Percentiles rank a stretch among this genome's conserved stretches.
These are phyloP conservation scores for Amitus sp. DNA, from an alignment of 2,888 invertebrate genomes.

Conservation along the genomic window DNA sequence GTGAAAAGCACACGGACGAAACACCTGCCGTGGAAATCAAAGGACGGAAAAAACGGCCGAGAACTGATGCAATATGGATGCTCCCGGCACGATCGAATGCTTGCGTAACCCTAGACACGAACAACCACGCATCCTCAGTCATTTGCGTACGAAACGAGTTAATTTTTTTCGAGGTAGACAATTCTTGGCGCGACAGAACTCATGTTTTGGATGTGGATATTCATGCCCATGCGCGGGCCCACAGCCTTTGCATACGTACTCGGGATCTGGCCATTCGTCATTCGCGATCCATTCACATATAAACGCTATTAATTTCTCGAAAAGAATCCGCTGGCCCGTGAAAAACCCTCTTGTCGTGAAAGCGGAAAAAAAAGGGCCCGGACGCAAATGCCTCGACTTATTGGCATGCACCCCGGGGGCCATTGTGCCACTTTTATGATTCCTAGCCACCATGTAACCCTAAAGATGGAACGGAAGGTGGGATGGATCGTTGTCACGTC, in stretches of 20 bases:
- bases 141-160: slow-evolving; percentile 31
- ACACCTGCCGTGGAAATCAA: too few relatives aligned
- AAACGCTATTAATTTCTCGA: slow-evolving; percentile 60
- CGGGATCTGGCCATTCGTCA: slow-evolving; percentile 49
- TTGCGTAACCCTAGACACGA: neutral
- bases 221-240: slow-evolving; percentile 40
- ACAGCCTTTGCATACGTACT: slow-evolving; percentile 50
- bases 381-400: slow-evolving; percentile 45
- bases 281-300: slow-evolving; percentile 50
- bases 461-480: slow-evolving; percentile 25
- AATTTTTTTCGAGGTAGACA: slow-evolving; percentile 5
- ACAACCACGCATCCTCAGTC: slow-evolving; percentile 1
- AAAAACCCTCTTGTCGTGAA: slow-evolving; percentile 49
- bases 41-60: too few relatives aligned
- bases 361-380: slow-evolving; percentile 43
- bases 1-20: too few relatives aligned
- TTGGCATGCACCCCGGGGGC: slow-evolving; percentile 54
- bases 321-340: slow-evolving; percentile 60
- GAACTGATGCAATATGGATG: too few relatives aligned
- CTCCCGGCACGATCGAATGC: too few relatives aligned
- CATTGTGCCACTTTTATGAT: slow-evolving; percentile 48
- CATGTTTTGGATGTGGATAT: slow-evolving; percentile 30
- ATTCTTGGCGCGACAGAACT: neutral
- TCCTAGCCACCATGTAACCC: slow-evolving; percentile 48
- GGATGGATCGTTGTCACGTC: too few relatives aligned